Evolutionary conservation across 2,888 invertebrate genomes (phyloP).

Genomic region (Serripes groenlandicus): DNA sequence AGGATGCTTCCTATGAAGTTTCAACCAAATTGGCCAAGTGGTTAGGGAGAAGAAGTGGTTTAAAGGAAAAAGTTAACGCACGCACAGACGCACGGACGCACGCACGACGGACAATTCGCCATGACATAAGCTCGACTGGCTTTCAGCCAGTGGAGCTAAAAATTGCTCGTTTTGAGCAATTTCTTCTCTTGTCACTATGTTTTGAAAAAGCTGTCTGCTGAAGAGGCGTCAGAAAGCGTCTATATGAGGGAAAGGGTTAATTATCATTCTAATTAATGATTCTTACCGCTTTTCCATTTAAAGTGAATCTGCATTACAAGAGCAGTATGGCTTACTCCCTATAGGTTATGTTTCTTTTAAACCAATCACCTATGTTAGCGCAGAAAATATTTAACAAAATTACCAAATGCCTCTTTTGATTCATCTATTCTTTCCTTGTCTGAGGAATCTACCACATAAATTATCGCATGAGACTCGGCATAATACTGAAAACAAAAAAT

Average conservation of each 20-base stretch:
- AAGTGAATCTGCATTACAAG: too few species aligned
- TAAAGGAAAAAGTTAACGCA: too few species aligned
- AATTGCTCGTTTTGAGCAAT: slow-evolving; percentile 6
- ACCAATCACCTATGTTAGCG: not conserved
- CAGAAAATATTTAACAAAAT: not conserved
- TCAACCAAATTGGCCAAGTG: too few species aligned
- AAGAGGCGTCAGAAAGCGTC: not conserved
- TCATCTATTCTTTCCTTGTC: slow-evolving; percentile 97
- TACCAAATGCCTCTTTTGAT: slow-evolving; percentile 98
- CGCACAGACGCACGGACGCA: too few species aligned
- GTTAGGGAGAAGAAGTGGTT: too few species aligned
- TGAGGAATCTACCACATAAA: slow-evolving; percentile 98
- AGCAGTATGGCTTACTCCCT: too few species aligned
- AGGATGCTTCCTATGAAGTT: too few species aligned
- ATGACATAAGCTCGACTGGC: too few species aligned
- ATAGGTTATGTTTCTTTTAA: too few species aligned
- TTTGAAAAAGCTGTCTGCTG: not conserved
- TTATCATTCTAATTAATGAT: too few species aligned
- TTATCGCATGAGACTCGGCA: slow-evolving; percentile 98
- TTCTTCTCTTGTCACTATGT: not conserved
- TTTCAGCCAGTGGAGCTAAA: not conserved
- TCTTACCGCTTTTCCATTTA: too few species aligned
- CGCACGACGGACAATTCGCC: too few species aligned
- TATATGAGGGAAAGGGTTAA: not conserved
- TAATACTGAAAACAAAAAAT: slow-evolving; percentile 91